A percentile compares a stretch with the other conserved stretches of the same genome.
Evolutionary conservation across 2,888 invertebrate genomes (phyloP).

Genomic region (Hoplodrina ambigua): DNA sequence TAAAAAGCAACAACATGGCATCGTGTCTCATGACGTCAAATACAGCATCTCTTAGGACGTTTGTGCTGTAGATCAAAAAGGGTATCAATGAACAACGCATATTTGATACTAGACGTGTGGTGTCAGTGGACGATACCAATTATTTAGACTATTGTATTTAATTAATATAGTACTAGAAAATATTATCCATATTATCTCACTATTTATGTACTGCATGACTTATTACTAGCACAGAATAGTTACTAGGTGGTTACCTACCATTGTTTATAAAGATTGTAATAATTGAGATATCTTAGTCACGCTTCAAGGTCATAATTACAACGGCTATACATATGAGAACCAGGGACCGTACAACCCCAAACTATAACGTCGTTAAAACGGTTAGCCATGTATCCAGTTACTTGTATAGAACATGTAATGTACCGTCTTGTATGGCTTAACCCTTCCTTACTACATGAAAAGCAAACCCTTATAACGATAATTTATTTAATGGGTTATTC

Average conservation of each 20-base stretch:
- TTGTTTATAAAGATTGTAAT: background rate
- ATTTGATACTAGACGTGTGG: constrained; percentile 20
- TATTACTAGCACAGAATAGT: constrained; percentile 7
- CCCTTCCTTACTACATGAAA: too few species aligned
- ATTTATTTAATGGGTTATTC: too few species aligned
- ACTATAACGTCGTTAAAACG: background rate
- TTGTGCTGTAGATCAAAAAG: constrained; percentile 28
- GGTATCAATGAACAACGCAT: constrained; percentile 23
- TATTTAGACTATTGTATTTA: constrained; percentile 25
- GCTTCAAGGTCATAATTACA: background rate
- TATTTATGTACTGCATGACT: constrained; percentile 16
- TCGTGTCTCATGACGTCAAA: constrained; percentile 5
- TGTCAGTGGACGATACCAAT: constrained; percentile 28
- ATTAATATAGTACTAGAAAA: constrained; percentile 23
- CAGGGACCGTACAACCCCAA: background rate
- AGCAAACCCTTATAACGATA: too few species aligned
- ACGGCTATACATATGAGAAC: background rate
- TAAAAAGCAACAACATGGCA: background rate
- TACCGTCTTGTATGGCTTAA: background rate
- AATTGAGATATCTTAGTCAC: background rate
- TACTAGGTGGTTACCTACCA: background rate
- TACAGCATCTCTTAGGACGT: constrained; percentile 21
- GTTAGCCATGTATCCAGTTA: background rate
- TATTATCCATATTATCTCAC: constrained; percentile 42
- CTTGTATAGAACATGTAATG: background rate